Base-by-base conservation (phyloP, 2,888 invertebrate genomes). In the Andrena haemorrhoa region DNA sequence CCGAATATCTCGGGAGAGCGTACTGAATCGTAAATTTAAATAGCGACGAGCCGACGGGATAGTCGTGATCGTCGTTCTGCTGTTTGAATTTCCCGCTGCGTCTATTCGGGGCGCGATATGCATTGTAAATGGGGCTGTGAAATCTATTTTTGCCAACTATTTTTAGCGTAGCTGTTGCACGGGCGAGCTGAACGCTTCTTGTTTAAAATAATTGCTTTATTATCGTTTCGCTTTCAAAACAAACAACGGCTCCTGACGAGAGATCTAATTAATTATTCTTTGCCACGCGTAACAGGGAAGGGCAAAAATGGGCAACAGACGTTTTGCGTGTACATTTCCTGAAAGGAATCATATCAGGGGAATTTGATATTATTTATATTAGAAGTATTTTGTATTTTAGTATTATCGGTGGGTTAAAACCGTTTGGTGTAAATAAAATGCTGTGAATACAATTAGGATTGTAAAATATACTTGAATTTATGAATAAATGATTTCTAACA, bases 21-120 rank as follows among this genome's bases (percentile, higher is more conserved):
- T 35, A 47, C 20, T 41, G 68, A 78, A 78, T 74, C 60, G 47
- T 56, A 63, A 80, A 71, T 68, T 68, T 63, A 58, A 68, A 29
- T 47, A 35, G n/a, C 7, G 5, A 66, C 33, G 29, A 29, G 33
- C 20, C 20, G 16, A 10, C n/a, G 23, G 61, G 4, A n/a, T 5
- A 33, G 31, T n/a, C 61, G 5, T 33, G 23, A 64, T 64, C 78
- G 56, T 76, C 60, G 7, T 47, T 8, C 26, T 51, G 6, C 12
- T 33, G 75, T 29, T 79, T 35, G 56, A 78, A 78, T 79, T 79
- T 61, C 35, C 79, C 26, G 10, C 51, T 6, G 12, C 51, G 23
- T 26, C 33, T 20, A 20, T 56, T 41, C 26, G 2, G 10, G n/a
- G 49, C 49, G 12, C 16, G 31, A 71, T 79, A 66, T 70, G 58